Base-by-base conservation (phyloP, 2,888 invertebrate genomes). In the Spatulosminthurus flaviceps region DNA sequence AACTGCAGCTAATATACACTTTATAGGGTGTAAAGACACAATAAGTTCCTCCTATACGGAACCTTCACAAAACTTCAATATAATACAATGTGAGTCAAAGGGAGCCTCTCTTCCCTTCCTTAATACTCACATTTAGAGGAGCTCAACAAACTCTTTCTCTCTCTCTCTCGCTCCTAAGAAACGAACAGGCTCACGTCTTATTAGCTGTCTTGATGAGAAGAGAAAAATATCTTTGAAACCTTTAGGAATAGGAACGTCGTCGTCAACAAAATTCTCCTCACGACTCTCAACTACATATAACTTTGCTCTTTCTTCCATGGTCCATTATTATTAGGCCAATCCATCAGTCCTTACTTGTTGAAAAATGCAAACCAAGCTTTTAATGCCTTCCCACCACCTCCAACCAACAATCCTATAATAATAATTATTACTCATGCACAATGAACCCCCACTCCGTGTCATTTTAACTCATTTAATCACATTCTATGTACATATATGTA, bases 291-390 rank as follows among this genome's bases (percentile, higher is more conserved):
- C n/a, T n/a, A n/a, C n/a, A n/a, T n/a, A n/a, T n/a, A 13, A 51
- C n/a, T 51, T 51, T 2, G 9, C 16, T 51, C 16, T 5, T 51
- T 51, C 51, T 51, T 51, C 51, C 51, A 51, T 51, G 51, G 51
- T 51, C 51, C 51, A 51, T 51, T 51, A 51, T 51, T 11, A 51
- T n/a, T n/a, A n/a, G n/a, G n/a, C 51, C 51, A 51, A 51, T 51
- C 51, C 9, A 51, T 51, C 51, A 51, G 5, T 51, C 4, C 34
- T n/a, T 34, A 51, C 51, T 51, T 51, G 51, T 51, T 51, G 51
- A 51, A 51, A 51, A 51, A 51, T 51, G 51, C 51, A 9, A 51
- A 51, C 51, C n/a, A 51, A 51, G 51, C 51, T 51, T 51, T 51
- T 51, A n/a, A 13, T n/a, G 16, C 51, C 19, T 2, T n/a, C n/a